phyloP scores from a whole-genome alignment of 2,797 vertebrate species.

The Furcifer pardalis region DNA sequence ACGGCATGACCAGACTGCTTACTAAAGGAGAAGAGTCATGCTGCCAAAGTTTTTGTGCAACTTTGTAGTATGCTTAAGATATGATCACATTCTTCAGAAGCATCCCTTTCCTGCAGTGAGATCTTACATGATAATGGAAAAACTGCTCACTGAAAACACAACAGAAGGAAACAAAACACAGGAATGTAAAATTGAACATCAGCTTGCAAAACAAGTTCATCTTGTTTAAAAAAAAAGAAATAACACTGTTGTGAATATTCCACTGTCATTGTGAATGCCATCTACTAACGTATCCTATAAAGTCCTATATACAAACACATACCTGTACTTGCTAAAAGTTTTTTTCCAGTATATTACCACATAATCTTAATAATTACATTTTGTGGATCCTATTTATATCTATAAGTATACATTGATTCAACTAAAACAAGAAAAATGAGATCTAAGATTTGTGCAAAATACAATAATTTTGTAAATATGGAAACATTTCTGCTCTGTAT shows the following conservation, averaged over 20 bases:
- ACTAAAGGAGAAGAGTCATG: not conserved
- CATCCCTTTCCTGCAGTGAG: not conserved
- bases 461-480: not conserved
- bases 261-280: not conserved
- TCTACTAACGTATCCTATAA: no score
- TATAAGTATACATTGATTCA: not conserved
- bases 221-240: not conserved
- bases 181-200: not conserved
- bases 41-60: not conserved
- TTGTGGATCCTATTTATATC: not conserved
- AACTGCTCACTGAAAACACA: not conserved
- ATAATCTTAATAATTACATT: not conserved
- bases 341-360: not conserved
- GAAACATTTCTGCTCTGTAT: not conserved
- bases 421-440: not conserved
- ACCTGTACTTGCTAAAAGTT: no score
- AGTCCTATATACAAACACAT: no score
- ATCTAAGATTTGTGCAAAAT: not conserved
- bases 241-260: not conserved
- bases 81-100: not conserved
- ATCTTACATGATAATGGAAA: conserved; percentile 5
- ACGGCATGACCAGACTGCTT: not conserved
- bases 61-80: not conserved
- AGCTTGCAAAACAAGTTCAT: not conserved
- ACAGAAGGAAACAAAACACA: not conserved